Base-by-base conservation (phyloP, 2,797 vertebrate species). In the Rhynchonycteris naso region DNA sequence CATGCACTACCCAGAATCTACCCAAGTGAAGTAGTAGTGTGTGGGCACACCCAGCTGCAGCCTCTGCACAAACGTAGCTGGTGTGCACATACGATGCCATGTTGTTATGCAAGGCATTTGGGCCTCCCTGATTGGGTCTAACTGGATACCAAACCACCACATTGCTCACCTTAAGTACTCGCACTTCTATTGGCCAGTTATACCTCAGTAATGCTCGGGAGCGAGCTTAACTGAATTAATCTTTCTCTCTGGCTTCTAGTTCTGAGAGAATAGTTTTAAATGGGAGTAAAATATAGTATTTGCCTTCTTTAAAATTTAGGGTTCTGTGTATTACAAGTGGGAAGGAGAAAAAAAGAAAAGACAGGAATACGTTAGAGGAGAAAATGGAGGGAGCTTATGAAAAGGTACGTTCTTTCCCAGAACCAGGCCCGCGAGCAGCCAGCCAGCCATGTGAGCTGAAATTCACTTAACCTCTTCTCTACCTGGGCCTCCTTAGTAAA, bases 401-500 rank as follows among this genome's bases (percentile, higher is more conserved):
- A 84, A 66, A 76, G 43, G 43, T 43, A 43, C 43, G 8, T 43
- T 43, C 43, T 43, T 43, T 43, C 43, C 43, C 38, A 26, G 68
- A 81, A 7, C 30, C 18, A 10, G 14, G 7, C 38, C 63, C 22
- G 54, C 4, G 19, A 71, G 47, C 35, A 66, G 68, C 30, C 11
- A 24, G 56, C 47, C 47, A 58, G 65, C 71, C 28, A 0, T 8
- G 11, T 9, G 21, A 85, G 56, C 43, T 33, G 52, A 59, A 90
- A 68, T n/a, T 26, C 80, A 74, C 68, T 93, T 61, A 63, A 26
- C 79, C 38, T 80, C 35, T 86, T 88, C 79, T 89, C 86, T 74
- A 65, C 88, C 74, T 95, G 71, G n/a, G 50, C 76, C 93, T 96
- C 79, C 78, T 95, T 95, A 96, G 95, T 93, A 91, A 95, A 94